These are phyloP conservation scores for Incurvaria masculella DNA, from an alignment of 2,888 invertebrate genomes.

Conservation along the genomic window DNA sequence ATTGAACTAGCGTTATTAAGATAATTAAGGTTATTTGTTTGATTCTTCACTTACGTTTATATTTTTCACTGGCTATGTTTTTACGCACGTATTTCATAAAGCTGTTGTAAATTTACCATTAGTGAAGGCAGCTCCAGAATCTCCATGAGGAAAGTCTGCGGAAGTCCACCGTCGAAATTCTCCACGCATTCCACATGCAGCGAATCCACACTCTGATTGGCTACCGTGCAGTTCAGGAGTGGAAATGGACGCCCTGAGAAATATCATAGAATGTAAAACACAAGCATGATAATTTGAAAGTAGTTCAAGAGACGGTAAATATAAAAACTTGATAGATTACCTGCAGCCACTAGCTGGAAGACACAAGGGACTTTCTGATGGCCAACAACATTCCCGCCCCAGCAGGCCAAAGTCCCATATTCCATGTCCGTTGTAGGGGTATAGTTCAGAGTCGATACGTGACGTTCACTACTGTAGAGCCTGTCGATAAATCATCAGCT, in stretches of 20 bases:
- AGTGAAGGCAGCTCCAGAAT: slow-evolving; percentile 69
- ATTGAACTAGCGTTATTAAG: slow-evolving; percentile 18
- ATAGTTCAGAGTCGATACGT: slow-evolving; percentile 72
- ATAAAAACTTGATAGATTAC: slow-evolving; percentile 44
- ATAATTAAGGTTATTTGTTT: slow-evolving; percentile 4
- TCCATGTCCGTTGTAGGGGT: slow-evolving; percentile 85
- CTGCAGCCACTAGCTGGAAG: slow-evolving; percentile 83
- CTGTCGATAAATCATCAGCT: slow-evolving; percentile 22
- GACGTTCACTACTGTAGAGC: slow-evolving; percentile 62
- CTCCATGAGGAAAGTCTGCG: slow-evolving; percentile 83
- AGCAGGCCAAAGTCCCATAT: slow-evolving; percentile 86
- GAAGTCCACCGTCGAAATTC: slow-evolving; percentile 84
- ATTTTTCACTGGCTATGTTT: no score
- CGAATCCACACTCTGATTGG: slow-evolving; percentile 82
- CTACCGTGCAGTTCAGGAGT: slow-evolving; percentile 83
- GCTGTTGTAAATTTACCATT: no score
- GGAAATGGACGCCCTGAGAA: slow-evolving; percentile 81
- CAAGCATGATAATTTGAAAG: not conserved
- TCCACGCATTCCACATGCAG: slow-evolving; percentile 83
- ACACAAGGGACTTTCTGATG: slow-evolving; percentile 80
- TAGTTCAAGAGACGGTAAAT: slow-evolving; percentile 4
- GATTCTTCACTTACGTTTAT: no score
- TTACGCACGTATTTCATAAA: no score
- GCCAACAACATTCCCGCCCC: slow-evolving; percentile 81
- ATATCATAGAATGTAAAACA: slow-evolving; percentile 14